phyloP scores from a whole-genome alignment of 2,797 vertebrate species.

The Nothura maculosa region DNA sequence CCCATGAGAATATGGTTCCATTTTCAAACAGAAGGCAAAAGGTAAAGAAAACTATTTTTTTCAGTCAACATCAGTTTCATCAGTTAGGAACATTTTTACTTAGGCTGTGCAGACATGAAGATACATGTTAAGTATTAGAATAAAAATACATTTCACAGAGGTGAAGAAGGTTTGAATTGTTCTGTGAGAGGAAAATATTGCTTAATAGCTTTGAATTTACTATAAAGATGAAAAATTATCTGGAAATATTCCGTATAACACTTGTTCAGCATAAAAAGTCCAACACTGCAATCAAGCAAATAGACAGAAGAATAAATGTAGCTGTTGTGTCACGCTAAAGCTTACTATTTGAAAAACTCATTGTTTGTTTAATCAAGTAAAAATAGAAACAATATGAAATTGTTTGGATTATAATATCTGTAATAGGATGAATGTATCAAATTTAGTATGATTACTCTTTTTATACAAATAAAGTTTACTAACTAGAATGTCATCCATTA shows the following conservation, averaged over 20 bases:
- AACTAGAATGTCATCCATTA: background rate
- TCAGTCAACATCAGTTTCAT: background rate
- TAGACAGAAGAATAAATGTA: background rate
- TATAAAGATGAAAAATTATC: background rate
- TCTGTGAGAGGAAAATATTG: background rate
- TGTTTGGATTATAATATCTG: background rate
- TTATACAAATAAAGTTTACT: background rate
- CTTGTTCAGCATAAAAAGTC: background rate
- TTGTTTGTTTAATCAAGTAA: background rate
- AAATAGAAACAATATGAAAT: background rate
- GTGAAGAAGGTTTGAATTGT: background rate
- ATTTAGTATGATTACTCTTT: background rate
- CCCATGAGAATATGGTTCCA: background rate
- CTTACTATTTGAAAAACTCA: background rate
- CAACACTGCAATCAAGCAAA: background rate
- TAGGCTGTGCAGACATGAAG: background rate
- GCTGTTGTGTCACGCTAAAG: background rate
- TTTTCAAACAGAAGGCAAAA: background rate
- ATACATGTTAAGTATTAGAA: background rate
- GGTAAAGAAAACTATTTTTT: background rate
- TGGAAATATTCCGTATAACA: background rate
- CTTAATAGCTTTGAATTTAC: background rate
- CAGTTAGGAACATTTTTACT: background rate
- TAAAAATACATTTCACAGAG: background rate
- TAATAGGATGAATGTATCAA: background rate